These are phyloP conservation scores for Leistus spinibarbis DNA, from an alignment of 2,888 invertebrate species.

Conservation along the genomic window DNA sequence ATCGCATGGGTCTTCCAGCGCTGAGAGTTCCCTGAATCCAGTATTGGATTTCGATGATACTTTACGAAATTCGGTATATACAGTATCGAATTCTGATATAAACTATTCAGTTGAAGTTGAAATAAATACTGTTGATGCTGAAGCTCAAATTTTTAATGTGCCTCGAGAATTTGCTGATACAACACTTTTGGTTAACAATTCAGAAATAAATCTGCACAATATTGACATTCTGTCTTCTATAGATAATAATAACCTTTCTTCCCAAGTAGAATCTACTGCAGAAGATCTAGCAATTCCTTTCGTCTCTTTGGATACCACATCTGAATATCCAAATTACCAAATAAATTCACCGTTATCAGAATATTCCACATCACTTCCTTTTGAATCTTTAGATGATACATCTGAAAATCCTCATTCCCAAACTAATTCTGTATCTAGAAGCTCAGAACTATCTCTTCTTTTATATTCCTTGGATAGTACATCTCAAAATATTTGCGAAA, in stretches of 20 bases:
- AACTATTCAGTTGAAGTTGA: slow-evolving; percentile 4
- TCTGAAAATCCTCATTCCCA: too few relatives aligned
- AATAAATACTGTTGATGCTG: background rate
- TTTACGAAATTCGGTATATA: background rate
- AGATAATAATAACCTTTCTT: background rate
- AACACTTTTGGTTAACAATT: background rate
- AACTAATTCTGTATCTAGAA: too few relatives aligned
- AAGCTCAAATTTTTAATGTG: background rate
- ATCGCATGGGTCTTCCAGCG: slow-evolving; percentile 31
- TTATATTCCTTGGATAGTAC: background rate
- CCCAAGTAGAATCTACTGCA: too few relatives aligned
- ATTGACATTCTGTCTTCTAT: background rate
- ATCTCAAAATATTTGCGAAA: background rate
- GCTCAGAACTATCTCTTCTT: too few relatives aligned
- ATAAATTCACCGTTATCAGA: background rate
- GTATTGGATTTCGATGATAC: slow-evolving; percentile 1
- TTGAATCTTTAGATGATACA: background rate
- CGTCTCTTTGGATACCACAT: background rate
- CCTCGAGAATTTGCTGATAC: slow-evolving; percentile 10
- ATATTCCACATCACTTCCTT: background rate
- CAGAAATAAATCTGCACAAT: background rate
- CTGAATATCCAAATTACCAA: background rate
- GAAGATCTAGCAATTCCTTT: background rate
- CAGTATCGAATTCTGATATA: background rate
- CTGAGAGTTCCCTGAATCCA: slow-evolving; percentile 27